phyloP scores from a whole-genome alignment of 2,888 invertebrate species.

The Pecten maximus region DNA sequence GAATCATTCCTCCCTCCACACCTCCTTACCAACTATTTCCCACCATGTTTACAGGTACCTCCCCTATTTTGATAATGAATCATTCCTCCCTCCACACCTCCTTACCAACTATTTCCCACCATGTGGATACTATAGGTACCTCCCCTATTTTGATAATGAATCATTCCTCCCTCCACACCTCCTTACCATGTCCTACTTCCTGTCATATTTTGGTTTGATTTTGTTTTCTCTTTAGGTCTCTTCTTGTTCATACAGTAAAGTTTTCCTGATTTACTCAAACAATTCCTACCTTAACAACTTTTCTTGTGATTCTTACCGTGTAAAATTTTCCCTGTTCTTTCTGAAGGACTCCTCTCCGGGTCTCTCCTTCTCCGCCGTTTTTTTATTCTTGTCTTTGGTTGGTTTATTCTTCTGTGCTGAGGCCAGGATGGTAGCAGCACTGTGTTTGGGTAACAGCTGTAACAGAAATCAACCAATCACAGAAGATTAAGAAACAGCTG shows the following conservation, averaged over 20 bases:
- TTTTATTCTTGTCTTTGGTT: slow-evolving; percentile 86
- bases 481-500: too few relatives aligned
- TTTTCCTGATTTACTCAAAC: neutral
- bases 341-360: slow-evolving; percentile 98
- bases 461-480: slow-evolving; percentile 39
- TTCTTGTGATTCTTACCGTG: slow-evolving; percentile 85
- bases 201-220: too few relatives aligned
- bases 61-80: neutral
- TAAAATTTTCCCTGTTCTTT: slow-evolving; percentile 96
- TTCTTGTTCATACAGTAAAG: too few relatives aligned
- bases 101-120: neutral
- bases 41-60: neutral
- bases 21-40: neutral
- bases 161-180: neutral
- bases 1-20: neutral
- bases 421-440: slow-evolving; percentile 94
- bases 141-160: neutral
- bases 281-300: neutral
- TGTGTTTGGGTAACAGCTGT: slow-evolving; percentile 94
- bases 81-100: neutral
- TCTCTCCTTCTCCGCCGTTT: slow-evolving; percentile 89
- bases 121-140: neutral
- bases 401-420: slow-evolving; percentile 90
- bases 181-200: neutral
- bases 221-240: too few relatives aligned